phyloP scores from a whole-genome alignment of 2,113 vertebrate species.

The Damaliscus lunatus region DNA sequence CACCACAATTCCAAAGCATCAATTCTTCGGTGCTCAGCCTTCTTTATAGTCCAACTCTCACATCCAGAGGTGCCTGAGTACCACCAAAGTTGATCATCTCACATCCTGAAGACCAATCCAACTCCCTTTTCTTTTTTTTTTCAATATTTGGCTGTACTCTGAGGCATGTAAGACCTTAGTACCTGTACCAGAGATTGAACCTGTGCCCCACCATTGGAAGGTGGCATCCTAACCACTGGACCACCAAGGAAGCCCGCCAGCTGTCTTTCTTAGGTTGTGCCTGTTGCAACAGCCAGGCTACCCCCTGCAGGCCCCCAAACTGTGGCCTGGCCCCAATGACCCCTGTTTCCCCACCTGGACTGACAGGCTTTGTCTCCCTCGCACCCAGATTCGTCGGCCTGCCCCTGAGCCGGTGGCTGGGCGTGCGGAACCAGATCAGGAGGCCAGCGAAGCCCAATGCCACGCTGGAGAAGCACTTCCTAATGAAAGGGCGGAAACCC shows the following conservation, averaged over 20 bases:
- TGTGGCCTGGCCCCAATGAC: not conserved
- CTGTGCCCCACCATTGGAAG: not conserved
- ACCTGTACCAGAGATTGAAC: rapidly evolving
- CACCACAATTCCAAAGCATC: not conserved
- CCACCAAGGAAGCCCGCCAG: not conserved
- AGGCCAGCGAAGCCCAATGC: constrained; percentile 18
- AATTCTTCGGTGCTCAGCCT: not conserved
- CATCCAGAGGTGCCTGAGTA: not conserved
- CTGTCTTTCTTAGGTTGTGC: not conserved
- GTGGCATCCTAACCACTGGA: not conserved
- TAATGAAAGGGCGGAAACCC: not conserved
- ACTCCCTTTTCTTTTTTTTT: not conserved
- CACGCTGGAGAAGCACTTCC: constrained; percentile 55
- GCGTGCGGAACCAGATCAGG: not conserved
- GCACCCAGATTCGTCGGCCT: constrained; percentile 27
- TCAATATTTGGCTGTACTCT: not conserved
- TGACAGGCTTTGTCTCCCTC: not conserved
- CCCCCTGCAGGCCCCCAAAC: not conserved
- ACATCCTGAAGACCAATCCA: not conserved
- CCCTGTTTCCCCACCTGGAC: not conserved
- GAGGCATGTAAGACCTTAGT: not conserved
- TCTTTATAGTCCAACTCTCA: not conserved
- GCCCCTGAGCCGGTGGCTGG: constrained; percentile 52
- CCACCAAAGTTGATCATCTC: not conserved
- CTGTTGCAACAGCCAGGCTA: not conserved